Evolutionary conservation across 2,113 vertebrate genomes (phyloP).

Genomic region (Microcebus murinus): DNA sequence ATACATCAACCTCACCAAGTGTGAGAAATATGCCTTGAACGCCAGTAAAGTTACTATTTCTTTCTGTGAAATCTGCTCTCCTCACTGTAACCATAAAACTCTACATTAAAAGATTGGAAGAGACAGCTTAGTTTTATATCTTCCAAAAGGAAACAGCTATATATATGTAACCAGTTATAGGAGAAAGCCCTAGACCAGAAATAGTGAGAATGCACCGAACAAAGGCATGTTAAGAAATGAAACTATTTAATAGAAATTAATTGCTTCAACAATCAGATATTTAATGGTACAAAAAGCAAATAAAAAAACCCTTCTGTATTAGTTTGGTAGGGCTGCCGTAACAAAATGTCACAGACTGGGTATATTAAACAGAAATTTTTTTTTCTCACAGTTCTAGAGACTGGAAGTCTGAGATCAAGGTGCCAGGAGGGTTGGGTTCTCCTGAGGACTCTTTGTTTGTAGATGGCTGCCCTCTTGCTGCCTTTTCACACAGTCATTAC

Average conservation of each 20-base stretch:
- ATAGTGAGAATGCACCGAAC: neutral
- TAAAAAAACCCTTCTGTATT: neutral
- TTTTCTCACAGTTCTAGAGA: neutral
- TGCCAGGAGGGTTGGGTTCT: neutral
- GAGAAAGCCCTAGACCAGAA: neutral
- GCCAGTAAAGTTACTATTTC: neutral
- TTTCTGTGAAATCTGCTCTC: neutral
- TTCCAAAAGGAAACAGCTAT: neutral
- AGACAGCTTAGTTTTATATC: neutral
- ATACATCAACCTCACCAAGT: neutral
- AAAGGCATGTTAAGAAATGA: neutral
- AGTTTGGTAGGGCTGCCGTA: neutral
- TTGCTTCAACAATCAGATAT: neutral
- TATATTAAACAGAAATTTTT: neutral
- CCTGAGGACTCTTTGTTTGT: neutral
- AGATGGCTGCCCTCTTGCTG: neutral
- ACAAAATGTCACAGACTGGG: neutral
- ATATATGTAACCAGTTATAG: neutral
- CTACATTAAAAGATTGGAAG: constrained; percentile 6
- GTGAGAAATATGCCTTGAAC: neutral
- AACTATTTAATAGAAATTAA: neutral
- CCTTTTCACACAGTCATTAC: neutral
- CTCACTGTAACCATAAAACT: neutral
- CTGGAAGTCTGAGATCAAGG: neutral
- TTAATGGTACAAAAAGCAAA: neutral